Base-by-base conservation (phyloP, 2,888 invertebrate species). In the Caenorhabditis virilis region DNA sequence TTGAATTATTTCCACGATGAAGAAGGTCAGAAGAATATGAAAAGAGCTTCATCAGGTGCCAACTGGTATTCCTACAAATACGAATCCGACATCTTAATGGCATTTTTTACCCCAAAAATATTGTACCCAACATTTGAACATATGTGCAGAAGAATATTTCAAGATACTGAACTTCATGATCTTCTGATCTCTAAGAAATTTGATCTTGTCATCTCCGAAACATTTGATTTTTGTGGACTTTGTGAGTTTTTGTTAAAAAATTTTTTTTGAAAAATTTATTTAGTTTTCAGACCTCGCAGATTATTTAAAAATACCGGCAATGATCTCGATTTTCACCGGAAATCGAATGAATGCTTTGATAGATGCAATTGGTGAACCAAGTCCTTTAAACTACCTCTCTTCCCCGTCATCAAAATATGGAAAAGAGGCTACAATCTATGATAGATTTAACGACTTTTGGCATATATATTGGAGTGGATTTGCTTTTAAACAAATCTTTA, bases 201-300 rank as follows among this genome's bases (percentile, higher is more conserved):
- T 36, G 65, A 65, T 38, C 59, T 60, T 2, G 56, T 53, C 4
- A 53, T 65, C 15, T 51, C 56, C 1, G 65, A 65, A 45, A 65
- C 52, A 13, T 59, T 60, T 18, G 65, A 65, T 36, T 56, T 65
- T 23, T 65, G 65, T 30, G 65, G 65, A 23, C 36, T 65, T 5
- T 59, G 63, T 63, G 41, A 39, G 45, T 18, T 35, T 20, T 35
- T 6, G 9, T 13, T 9, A 30, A 30, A n/a, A 9, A 9, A 36
- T 9, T 36, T 9, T 13, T n/a, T 13, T 15, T 36, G 7, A n/a
- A 36, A 36, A n/a, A 15, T n/a, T 41, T 5, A 20, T 9, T 6
- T 15, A 41, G 15, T 22, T 41, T 41, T 20, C 7, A 58, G 58
- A 55, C 50, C 46, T 61, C 2, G 54, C 55, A 2, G 60, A 61